Conservation (phyloP, 2,113 vertebrate species). For the Zeus faber region DNA sequence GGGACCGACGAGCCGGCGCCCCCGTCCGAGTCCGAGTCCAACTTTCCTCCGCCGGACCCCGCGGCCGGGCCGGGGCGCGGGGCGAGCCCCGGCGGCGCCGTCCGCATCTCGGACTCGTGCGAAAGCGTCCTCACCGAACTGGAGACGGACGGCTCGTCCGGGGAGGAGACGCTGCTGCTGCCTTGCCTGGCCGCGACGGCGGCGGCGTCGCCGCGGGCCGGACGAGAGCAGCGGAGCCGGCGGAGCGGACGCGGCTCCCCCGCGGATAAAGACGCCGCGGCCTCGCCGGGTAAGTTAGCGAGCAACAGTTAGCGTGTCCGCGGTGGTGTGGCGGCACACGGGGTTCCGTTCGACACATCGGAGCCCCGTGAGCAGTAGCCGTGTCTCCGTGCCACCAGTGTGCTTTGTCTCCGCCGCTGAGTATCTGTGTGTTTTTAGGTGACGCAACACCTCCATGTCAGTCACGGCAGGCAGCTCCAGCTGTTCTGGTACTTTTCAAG, state of each 20-base stretch:
- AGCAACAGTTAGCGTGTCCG: not conserved
- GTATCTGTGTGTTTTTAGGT: too few relatives aligned
- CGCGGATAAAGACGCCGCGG: conserved; percentile 70
- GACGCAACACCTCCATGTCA: too few relatives aligned
- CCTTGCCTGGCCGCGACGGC: conserved; percentile 50
- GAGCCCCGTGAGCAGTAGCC: too few relatives aligned
- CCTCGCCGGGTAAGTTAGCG: conserved; percentile 73
- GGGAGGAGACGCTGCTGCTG: conserved; percentile 72
- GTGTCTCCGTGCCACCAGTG: too few relatives aligned
- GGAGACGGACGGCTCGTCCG: conserved; percentile 71
- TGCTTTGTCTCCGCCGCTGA: too few relatives aligned
- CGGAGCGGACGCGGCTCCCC: conserved; percentile 69
- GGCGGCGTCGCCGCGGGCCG: conserved; percentile 47
- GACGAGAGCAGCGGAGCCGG: conserved; percentile 56
- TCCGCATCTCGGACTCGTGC: conserved; percentile 68
- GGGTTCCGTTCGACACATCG: too few relatives aligned
- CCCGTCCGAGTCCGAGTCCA: conserved; percentile 35
- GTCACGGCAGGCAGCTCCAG: too few relatives aligned
- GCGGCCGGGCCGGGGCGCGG: conserved; percentile 26
- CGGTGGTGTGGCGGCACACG: too few relatives aligned
- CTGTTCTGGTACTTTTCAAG: too few relatives aligned
- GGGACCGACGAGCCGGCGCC: conserved; percentile 41
- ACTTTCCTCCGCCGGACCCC: conserved; percentile 44
- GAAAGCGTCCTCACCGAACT: conserved; percentile 76
- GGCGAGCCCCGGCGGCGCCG: conserved; percentile 66